Conservation (phyloP, 2,797 vertebrate species). For the Mormyrops boulengeri region DNA sequence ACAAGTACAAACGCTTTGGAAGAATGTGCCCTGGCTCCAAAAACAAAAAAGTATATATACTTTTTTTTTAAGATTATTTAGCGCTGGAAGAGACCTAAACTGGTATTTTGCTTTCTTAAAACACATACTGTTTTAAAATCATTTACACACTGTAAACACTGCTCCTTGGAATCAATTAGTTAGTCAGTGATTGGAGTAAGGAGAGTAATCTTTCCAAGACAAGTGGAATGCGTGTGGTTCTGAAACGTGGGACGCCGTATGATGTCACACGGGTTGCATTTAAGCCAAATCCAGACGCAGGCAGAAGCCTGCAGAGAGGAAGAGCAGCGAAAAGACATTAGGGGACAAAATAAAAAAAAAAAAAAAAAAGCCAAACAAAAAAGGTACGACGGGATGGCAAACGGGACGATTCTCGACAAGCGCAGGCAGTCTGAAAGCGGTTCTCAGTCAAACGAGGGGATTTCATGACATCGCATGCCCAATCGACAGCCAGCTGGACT, state of each 20-base stretch:
- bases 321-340: background rate
- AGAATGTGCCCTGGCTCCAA: background rate
- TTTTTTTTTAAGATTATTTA: background rate
- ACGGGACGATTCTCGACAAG: background rate
- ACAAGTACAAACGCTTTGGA: background rate
- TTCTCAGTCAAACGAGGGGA: background rate
- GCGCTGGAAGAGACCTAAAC: background rate
- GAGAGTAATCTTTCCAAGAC: background rate
- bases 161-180: background rate
- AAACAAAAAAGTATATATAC: background rate
- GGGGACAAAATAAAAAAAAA: background rate
- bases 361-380: background rate
- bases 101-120: background rate
- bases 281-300: background rate
- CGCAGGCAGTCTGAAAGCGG: background rate
- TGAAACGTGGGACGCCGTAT: background rate
- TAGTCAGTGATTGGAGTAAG: background rate
- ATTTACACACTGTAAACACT: background rate
- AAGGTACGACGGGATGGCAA: background rate
- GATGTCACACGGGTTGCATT: background rate
- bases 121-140: background rate
- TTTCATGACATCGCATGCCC: background rate
- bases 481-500: conserved; percentile 10
- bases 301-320: background rate
- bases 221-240: background rate